Evolutionary conservation across 2,888 invertebrate species (phyloP), one percentile per base, ranked within the genome.

Genomic region (Coenonympha arcania): DNA sequence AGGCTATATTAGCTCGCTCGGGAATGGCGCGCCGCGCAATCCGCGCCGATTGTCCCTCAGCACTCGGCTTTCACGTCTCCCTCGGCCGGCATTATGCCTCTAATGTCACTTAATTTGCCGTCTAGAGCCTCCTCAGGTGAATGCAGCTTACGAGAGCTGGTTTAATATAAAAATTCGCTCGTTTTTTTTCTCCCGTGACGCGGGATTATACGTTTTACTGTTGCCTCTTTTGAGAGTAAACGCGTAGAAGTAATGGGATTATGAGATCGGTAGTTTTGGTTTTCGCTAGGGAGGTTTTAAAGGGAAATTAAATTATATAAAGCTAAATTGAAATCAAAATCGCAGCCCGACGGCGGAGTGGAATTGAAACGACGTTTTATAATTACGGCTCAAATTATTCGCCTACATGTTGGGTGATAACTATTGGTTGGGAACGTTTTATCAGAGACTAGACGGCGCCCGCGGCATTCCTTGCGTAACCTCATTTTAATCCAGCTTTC

Each of bases 21-120:
- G 41, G 44, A 48, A 54, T 43, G 36, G 15, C 36, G 44, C 48
- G 47, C 52, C 50, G 40, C 13, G 55, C 55, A 54, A 61, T 59
- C 60, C 59, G 59, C 59, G 57, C 54, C 56, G 58, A 60, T 61
- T 59, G 63, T 62, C 73, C 71, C 73, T 76, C 74, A 74, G 69
- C 81, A 68, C 82, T 79, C 73, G 60, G 76, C 79, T 74, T 79
- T 79, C 79, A 80, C 76, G 73, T 76, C 72, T 73, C 72, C 76
- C 77, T 71, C 75, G 73, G 66, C 71, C 65, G 71, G 76, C 77
- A 83, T 83, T 84, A 83, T 83, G 66, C 73, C 77, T 73, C 76
- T 85, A 84, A 84, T 83, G 81, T 83, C 84, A 84, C 84, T 84
- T 81, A 85, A 85, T 85, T 83, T 81, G 76, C 80, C 78, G 83